phyloP scores from a whole-genome alignment of 2,888 invertebrate species.

The Ormyrus thymus region DNA sequence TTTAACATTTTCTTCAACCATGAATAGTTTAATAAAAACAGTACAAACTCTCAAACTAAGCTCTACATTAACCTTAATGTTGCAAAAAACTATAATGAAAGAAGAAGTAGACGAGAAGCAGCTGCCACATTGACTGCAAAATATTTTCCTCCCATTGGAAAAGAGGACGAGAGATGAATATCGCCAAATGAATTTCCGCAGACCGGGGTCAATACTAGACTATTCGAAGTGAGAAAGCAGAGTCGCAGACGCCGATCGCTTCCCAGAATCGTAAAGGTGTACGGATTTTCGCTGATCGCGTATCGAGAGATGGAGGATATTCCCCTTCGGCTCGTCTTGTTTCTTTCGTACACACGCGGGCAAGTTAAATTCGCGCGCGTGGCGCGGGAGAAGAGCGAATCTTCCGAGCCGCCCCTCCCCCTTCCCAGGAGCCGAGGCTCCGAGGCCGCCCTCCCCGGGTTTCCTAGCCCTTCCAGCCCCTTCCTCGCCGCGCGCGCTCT shows the following conservation, averaged over 20 bases:
- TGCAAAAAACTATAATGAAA: no score
- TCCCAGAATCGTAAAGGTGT: not conserved
- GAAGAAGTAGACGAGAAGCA: no score
- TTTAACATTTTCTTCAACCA: no score
- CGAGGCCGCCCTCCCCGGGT: no score
- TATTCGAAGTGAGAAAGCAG: not conserved
- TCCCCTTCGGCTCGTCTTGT: constrained; percentile 48
- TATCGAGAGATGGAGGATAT: constrained; percentile 14
- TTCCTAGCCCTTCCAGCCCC: constrained; percentile 14
- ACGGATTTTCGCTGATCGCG: constrained; percentile 44
- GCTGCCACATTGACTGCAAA: no score
- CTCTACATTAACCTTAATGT: no score
- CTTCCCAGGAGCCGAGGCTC: not conserved
- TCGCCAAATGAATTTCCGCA: constrained; percentile 21
- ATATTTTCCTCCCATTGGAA: no score
- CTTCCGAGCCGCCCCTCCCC: not conserved
- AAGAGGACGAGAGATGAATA: not conserved
- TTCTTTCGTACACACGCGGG: constrained; percentile 30
- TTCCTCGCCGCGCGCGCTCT: constrained; percentile 1
- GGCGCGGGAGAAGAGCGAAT: not conserved
- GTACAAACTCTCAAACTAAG: no score
- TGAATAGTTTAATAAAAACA: no score
- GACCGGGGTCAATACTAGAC: not conserved
- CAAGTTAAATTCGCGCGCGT: constrained; percentile 57
- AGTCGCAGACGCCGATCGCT: not conserved